Evolutionary conservation across 2,797 vertebrate genomes (phyloP).

Genomic region (Balearica regulorum): DNA sequence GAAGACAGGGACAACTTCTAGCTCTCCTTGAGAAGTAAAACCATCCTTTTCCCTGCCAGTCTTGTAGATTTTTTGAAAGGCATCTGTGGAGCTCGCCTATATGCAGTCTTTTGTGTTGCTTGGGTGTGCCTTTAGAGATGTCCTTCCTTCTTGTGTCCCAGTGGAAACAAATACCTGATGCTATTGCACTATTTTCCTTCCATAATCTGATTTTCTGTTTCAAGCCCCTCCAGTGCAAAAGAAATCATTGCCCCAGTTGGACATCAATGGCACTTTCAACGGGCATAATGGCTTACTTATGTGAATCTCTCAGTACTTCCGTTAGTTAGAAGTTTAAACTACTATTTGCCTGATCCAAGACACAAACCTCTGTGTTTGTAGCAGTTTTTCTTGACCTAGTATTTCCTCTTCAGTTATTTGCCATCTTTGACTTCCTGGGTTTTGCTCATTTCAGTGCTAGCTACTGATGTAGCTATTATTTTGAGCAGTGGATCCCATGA

Average conservation of each 20-base stretch:
- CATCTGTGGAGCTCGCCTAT: fast-evolving
- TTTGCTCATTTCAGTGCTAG: background rate
- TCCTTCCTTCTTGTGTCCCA: background rate
- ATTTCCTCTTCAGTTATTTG: background rate
- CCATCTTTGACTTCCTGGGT: background rate
- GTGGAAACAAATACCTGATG: background rate
- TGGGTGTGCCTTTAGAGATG: background rate
- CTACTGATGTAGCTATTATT: background rate
- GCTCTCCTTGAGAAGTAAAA: background rate
- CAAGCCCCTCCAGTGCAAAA: background rate
- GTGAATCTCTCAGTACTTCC: fast-evolving
- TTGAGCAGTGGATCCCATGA: background rate
- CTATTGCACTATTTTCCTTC: background rate
- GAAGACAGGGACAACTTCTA: background rate
- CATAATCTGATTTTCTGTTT: background rate
- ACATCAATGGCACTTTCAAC: background rate
- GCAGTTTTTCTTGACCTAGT: background rate
- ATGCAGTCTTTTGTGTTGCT: background rate
- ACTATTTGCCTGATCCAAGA: background rate
- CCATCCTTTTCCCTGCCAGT: background rate
- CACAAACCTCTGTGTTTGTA: background rate
- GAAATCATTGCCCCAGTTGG: background rate
- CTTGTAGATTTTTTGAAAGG: background rate
- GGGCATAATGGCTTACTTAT: background rate
- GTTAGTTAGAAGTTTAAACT: background rate